Percentiles rank a stretch among this genome's conserved stretches.
Evolutionary conservation across 2,113 vertebrate genomes (phyloP).

Genomic region (Brachyhypopomus gauderio): DNA sequence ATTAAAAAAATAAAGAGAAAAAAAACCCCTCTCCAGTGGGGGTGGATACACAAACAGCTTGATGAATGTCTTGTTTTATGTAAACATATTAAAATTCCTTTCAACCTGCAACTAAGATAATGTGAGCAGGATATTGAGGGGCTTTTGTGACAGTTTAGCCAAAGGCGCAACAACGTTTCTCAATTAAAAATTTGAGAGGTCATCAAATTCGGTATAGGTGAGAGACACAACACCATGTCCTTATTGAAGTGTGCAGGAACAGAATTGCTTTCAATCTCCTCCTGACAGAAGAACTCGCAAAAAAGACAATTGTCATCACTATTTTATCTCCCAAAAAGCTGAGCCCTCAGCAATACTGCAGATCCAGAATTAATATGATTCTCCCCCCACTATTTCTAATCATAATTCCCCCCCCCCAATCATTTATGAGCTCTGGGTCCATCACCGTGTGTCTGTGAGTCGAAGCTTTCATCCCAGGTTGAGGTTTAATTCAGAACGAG

Average conservation of each 20-base stretch:
- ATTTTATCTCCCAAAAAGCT: conserved; percentile 76
- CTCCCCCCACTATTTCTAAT: conserved; percentile 67
- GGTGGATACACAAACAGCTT: conserved; percentile 51
- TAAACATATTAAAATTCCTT: conserved; percentile 55
- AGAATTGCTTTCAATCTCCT: conserved; percentile 42
- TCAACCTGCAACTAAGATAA: conserved; percentile 49
- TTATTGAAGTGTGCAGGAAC: conserved; percentile 55
- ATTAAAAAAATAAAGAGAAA: conserved; percentile 33
- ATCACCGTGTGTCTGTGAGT: conserved; percentile 66
- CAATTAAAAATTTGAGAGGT: conserved; percentile 52
- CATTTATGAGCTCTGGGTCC: conserved; percentile 62
- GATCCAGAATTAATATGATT: conserved; percentile 69
- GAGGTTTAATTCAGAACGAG: conserved; percentile 86
- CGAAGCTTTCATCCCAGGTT: conserved; percentile 82
- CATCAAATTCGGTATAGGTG: conserved; percentile 38
- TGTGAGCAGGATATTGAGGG: conserved; percentile 49
- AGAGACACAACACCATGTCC: conserved; percentile 43
- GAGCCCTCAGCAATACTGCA: conserved; percentile 78
- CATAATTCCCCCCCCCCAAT: conserved; percentile 68
- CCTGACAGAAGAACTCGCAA: conserved; percentile 59
- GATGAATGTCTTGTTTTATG: conserved; percentile 59
- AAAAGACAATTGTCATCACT: conserved; percentile 76
- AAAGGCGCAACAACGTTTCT: conserved; percentile 45
- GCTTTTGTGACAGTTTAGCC: conserved; percentile 43
- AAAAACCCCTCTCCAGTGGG: conserved; percentile 18